A percentile compares a stretch with the other conserved stretches of the same genome.
These are phyloP conservation scores for Tolypeutes matacus DNA, from an alignment of 2,797 vertebrate species.

Conservation along the genomic window DNA sequence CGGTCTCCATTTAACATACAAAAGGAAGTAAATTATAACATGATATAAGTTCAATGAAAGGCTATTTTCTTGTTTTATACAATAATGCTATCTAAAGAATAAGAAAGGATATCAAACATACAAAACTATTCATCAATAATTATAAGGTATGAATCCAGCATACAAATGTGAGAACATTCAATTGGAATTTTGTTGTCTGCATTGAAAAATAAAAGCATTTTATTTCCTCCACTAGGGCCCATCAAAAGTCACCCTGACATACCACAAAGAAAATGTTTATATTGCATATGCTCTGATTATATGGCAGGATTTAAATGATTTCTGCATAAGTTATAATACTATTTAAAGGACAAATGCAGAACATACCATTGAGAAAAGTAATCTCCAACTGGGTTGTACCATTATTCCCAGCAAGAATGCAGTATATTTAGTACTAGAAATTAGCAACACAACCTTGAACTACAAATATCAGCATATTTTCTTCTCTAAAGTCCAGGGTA, in stretches of 20 bases:
- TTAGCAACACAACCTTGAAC: not conserved
- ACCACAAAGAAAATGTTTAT: constrained; percentile 69
- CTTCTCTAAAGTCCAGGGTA: not conserved
- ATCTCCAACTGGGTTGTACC: not conserved
- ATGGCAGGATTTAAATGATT: constrained; percentile 71
- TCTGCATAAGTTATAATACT: constrained; percentile 58
- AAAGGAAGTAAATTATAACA: constrained; percentile 66
- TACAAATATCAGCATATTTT: not conserved
- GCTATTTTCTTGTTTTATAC: constrained; percentile 50
- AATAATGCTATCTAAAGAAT: not conserved
- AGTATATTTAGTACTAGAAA: constrained; percentile 3
- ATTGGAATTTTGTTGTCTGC: not conserved
- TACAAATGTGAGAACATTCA: constrained; percentile 29
- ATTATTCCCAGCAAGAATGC: not conserved
- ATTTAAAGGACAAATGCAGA: constrained; percentile 74
- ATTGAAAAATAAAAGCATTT: constrained; percentile 32
- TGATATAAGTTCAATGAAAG: constrained; percentile 38
- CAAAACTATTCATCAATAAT: constrained; percentile 55
- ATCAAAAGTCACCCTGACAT: constrained; percentile 22
- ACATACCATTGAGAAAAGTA: constrained; percentile 68
- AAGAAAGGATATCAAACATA: constrained; percentile 47
- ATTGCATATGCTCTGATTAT: constrained; percentile 73
- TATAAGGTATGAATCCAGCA: not conserved
- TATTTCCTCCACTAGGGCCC: constrained; percentile 1
- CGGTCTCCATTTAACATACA: constrained; percentile 37